phyloP scores from a whole-genome alignment of 2,888 invertebrate genomes.

The Neoitamus cyanurus region DNA sequence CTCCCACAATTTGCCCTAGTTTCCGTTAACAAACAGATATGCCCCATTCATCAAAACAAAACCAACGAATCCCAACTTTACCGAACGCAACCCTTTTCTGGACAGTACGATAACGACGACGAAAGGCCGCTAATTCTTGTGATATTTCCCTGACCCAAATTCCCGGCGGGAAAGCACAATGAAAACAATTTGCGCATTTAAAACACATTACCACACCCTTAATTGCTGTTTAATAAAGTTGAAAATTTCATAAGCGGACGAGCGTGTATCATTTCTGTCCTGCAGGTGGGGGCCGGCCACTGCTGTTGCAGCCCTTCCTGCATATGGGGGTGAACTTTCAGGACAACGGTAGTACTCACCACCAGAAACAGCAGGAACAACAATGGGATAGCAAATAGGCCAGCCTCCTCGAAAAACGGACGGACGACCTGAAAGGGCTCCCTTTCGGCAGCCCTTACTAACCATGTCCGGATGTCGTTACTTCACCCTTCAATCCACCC shows the following conservation, averaged over 20 bases:
- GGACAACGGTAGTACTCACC: background rate
- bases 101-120: background rate
- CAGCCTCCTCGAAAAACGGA: background rate
- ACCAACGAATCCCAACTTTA: background rate
- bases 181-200: conserved; percentile 45
- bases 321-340: background rate
- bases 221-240: conserved; percentile 53
- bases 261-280: conserved; percentile 43
- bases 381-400: background rate
- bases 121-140: background rate
- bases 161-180: background rate
- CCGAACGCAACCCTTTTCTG: background rate
- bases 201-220: conserved; percentile 50
- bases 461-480: conserved; percentile 48
- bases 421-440: background rate
- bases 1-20: background rate
- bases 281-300: background rate
- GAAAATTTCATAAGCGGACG: conserved; percentile 50
- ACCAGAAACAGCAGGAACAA: background rate
- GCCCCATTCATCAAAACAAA: background rate
- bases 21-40: background rate
- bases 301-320: background rate
- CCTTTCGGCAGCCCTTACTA: conserved; percentile 18
- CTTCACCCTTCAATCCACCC: conserved; percentile 47
- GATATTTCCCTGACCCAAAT: conserved; percentile 9